Percentiles rank a stretch among this genome's conserved stretches.
These are phyloP conservation scores for Urocyon cinereoargenteus DNA, from an alignment of 2,797 vertebrate species.

Conservation along the genomic window DNA sequence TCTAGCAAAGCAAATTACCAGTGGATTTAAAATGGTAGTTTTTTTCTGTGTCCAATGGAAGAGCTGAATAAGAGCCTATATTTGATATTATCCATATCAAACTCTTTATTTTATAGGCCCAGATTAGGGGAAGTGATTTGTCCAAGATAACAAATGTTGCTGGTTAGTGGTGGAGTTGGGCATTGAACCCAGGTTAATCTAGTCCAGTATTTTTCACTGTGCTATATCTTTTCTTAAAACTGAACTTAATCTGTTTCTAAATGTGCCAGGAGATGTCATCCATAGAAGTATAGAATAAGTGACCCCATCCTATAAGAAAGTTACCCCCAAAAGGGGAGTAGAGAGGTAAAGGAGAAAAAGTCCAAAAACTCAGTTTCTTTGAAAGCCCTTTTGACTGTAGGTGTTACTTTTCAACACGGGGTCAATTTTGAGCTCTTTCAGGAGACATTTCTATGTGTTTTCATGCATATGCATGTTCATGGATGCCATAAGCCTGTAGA, in stretches of 20 bases:
- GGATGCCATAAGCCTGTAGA: not conserved
- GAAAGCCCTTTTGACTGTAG: not conserved
- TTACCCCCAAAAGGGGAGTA: not conserved
- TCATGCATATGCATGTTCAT: not conserved
- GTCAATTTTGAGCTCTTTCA: slow-evolving; percentile 7
- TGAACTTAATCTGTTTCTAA: slow-evolving; percentile 46
- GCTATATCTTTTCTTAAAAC: slow-evolving; percentile 49
- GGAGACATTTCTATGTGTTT: not conserved
- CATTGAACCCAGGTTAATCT: slow-evolving; percentile 7
- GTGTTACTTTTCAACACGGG: not conserved
- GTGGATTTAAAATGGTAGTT: slow-evolving; percentile 38
- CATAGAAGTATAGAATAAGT: slow-evolving; percentile 16
- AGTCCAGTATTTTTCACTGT: slow-evolving; percentile 18
- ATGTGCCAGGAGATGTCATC: slow-evolving; percentile 5
- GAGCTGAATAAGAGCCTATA: not conserved
- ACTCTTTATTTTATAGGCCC: slow-evolving; percentile 23
- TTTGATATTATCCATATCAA: slow-evolving; percentile 7
- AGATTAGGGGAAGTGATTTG: slow-evolving; percentile 22
- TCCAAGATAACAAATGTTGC: not conserved
- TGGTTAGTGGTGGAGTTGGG: not conserved
- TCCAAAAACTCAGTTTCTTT: slow-evolving; percentile 20
- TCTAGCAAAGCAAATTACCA: slow-evolving; percentile 24
- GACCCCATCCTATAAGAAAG: not conserved
- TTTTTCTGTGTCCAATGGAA: slow-evolving; percentile 40
- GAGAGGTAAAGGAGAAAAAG: slow-evolving; percentile 29